A percentile compares a stretch with the other conserved stretches of the same genome.
Evolutionary conservation across 2,797 vertebrate genomes (phyloP).

Genomic region (Artibeus jamaicensis): DNA sequence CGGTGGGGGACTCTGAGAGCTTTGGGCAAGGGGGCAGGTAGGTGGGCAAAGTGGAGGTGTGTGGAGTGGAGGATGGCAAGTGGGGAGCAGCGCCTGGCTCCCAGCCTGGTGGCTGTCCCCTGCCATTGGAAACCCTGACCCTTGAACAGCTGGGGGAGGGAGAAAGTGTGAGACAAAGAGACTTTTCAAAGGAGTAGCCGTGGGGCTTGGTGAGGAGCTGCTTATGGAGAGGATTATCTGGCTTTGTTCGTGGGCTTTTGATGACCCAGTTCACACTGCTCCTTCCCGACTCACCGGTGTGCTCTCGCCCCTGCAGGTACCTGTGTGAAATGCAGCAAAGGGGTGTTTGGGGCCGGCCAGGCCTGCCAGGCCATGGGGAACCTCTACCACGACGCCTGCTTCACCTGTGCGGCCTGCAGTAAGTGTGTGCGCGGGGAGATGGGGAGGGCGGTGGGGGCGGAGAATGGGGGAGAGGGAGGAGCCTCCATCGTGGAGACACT

Average conservation of each 20-base stretch:
- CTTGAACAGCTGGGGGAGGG: neutral
- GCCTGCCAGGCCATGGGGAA: slow-evolving; percentile 98
- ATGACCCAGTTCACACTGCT: neutral
- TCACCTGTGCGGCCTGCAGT: slow-evolving; percentile 98
- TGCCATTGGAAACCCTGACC: neutral
- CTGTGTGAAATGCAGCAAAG: slow-evolving; percentile 94
- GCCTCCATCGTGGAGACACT: neutral
- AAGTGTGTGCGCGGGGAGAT: slow-evolving; percentile 80
- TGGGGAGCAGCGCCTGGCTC: no score
- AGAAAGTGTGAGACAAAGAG: no score
- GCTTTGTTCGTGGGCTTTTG: neutral
- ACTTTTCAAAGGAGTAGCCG: neutral
- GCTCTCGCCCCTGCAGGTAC: slow-evolving; percentile 84
- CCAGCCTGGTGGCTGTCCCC: neutral
- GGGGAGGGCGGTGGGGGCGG: accelerated
- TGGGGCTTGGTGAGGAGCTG: no score
- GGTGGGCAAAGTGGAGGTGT: accelerated
- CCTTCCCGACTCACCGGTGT: neutral
- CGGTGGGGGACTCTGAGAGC: neutral
- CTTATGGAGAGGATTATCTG: neutral
- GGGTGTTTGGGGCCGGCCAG: slow-evolving; percentile 92
- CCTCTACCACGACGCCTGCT: slow-evolving; percentile 96
- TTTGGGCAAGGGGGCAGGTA: neutral
- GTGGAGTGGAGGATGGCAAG: accelerated
- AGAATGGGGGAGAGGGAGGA: neutral